Evolutionary conservation across 2,113 vertebrate species (phyloP).

Genomic region (Hoplias malabaricus): DNA sequence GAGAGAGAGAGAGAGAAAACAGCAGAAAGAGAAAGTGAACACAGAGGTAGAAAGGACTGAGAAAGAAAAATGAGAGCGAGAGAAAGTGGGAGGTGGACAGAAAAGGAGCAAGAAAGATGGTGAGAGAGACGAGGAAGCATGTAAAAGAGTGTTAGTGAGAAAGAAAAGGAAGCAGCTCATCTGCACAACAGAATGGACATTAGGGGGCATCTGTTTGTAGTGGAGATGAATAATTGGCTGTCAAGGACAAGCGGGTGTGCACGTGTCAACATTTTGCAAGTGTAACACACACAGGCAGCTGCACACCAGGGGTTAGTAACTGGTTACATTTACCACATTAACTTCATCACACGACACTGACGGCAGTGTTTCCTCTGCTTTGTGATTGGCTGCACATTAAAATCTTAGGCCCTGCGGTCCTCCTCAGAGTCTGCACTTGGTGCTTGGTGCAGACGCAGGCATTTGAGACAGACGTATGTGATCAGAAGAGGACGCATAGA

Average conservation of each 20-base stretch:
- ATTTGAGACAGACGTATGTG: too few species aligned
- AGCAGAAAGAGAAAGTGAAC: background rate
- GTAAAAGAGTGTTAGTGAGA: too few species aligned
- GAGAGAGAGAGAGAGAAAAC: background rate
- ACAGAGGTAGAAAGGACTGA: background rate
- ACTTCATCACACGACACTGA: too few species aligned
- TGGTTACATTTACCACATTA: too few species aligned
- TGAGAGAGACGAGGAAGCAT: background rate
- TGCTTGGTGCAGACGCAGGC: too few species aligned
- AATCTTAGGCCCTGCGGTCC: too few species aligned
- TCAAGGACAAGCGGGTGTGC: constrained; percentile 1
- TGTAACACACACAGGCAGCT: background rate
- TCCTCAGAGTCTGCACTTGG: too few species aligned
- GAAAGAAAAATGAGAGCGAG: too few species aligned
- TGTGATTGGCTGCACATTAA: too few species aligned
- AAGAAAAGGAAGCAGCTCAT: background rate
- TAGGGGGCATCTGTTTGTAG: background rate
- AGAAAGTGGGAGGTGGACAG: background rate
- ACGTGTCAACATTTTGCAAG: background rate
- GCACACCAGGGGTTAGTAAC: too few species aligned
- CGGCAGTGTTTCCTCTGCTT: too few species aligned
- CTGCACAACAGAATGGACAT: background rate
- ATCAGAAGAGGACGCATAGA: too few species aligned
- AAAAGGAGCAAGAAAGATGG: background rate
- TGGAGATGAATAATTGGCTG: background rate